Conservation (phyloP, 2,888 invertebrate genomes). For the Cryptophagus acutangulus region DNA sequence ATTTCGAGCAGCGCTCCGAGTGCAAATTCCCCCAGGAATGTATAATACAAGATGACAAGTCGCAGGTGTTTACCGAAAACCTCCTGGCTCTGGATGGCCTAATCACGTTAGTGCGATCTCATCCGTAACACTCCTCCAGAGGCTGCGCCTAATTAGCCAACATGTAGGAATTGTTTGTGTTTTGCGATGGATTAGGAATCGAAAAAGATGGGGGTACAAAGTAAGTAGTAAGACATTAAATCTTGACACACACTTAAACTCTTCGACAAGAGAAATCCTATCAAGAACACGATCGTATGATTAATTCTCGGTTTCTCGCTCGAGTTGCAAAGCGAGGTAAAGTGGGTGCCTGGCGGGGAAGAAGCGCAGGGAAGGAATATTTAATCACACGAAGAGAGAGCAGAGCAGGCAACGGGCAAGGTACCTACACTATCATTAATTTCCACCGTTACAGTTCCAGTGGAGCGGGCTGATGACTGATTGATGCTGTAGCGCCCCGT, state of each 20-base stretch:
- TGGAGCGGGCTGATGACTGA: constrained; percentile 38
- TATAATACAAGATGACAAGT: constrained; percentile 43
- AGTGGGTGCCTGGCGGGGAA: constrained; percentile 18
- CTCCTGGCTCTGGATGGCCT: constrained; percentile 26
- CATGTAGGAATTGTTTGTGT: too few relatives aligned
- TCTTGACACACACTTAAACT: constrained; percentile 12
- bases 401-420: constrained; percentile 13
- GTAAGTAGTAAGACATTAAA: constrained; percentile 7
- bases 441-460: constrained; percentile 35
- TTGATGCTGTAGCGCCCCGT: constrained; percentile 38
- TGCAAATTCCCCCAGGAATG: constrained; percentile 39
- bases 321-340: constrained; percentile 26
- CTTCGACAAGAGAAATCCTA: constrained; percentile 26
- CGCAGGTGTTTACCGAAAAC: constrained; percentile 42
- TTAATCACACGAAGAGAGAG: constrained; percentile 48
- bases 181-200: too few relatives aligned
- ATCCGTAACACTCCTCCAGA: constrained; percentile 38
- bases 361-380: constrained; percentile 40
- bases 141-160: constrained; percentile 30
- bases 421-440: constrained; percentile 35
- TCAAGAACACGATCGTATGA: constrained; percentile 33
- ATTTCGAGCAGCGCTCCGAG: constrained; percentile 34
- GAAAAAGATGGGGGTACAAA: too few relatives aligned
- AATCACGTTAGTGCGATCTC: constrained; percentile 44
- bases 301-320: constrained; percentile 32